These are phyloP conservation scores for Scaptomyza parva DNA, from an alignment of 2,888 invertebrate genomes.

Conservation along the genomic window DNA sequence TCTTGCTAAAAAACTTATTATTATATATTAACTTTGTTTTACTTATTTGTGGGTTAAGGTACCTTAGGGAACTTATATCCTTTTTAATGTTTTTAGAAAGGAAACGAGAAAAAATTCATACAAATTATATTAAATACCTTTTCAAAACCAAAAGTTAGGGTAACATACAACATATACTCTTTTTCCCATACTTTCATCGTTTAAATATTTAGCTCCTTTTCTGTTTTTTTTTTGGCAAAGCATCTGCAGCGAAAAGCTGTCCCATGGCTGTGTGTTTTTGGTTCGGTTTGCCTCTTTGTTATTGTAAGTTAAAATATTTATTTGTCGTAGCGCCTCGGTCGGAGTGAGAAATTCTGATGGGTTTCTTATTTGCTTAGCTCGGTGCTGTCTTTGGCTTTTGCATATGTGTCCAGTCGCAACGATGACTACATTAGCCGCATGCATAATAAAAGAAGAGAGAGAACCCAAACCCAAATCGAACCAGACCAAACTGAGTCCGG, in stretches of 20 bases:
- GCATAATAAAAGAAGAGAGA: constrained; percentile 62
- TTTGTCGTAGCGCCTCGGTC: constrained; percentile 82
- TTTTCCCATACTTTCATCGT: constrained; percentile 37
- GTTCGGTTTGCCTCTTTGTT: constrained; percentile 66
- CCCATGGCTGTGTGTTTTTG: constrained; percentile 31
- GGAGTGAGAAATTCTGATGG: constrained; percentile 82
- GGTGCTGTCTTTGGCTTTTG: constrained; percentile 54
- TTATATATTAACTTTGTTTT: too few species aligned
- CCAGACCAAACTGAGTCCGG: constrained; percentile 18
- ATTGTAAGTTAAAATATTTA: constrained; percentile 82
- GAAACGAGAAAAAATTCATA: background rate
- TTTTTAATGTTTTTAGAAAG: too few species aligned
- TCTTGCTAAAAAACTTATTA: too few species aligned
- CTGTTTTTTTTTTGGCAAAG: constrained; percentile 20
- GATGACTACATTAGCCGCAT: constrained; percentile 78
- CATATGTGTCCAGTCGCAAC: constrained; percentile 60
- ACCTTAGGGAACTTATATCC: too few species aligned
- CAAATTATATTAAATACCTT: background rate
- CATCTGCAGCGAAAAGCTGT: constrained; percentile 38
- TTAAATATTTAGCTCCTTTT: background rate
- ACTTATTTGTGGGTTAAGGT: too few species aligned
- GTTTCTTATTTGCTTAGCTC: constrained; percentile 76
- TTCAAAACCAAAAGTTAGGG: background rate
- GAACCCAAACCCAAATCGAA: constrained; percentile 13
- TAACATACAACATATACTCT: background rate